These are phyloP conservation scores for Acleris sparsana DNA, from an alignment of 2,888 invertebrate species.

Conservation along the genomic window DNA sequence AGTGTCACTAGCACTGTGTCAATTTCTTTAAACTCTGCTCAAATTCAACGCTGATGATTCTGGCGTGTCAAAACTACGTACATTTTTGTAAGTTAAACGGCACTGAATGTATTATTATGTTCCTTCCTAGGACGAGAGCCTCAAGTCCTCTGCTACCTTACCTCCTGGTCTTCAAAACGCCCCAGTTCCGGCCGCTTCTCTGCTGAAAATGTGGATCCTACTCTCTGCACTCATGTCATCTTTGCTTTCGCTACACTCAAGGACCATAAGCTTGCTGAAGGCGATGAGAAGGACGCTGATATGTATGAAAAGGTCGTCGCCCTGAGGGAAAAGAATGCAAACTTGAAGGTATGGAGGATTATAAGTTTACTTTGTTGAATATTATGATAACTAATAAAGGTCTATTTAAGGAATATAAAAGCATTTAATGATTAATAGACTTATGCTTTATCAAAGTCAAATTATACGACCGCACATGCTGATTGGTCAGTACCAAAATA, in stretches of 20 bases:
- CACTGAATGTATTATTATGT: neutral
- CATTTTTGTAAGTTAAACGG: no score
- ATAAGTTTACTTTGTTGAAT: neutral
- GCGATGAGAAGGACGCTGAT: conserved; percentile 91
- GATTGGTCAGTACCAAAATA: no score
- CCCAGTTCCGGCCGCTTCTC: conserved; percentile 94
- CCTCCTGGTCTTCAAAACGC: conserved; percentile 97
- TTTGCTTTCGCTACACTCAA: conserved; percentile 97
- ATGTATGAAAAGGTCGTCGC: conserved; percentile 94
- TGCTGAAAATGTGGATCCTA: conserved; percentile 94
- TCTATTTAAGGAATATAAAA: no score
- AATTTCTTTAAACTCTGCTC: no score
- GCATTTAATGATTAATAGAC: no score
- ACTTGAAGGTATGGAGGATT: conserved; percentile 87
- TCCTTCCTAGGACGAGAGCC: conserved; percentile 89
- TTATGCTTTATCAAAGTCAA: no score
- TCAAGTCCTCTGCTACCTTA: conserved; percentile 96
- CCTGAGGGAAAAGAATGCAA: conserved; percentile 93
- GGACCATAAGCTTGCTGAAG: conserved; percentile 91
- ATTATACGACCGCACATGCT: no score
- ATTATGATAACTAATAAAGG: no score
- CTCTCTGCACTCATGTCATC: conserved; percentile 96
- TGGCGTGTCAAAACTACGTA: no score
- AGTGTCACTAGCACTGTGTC: no score
- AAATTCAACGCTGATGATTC: no score